Evolutionary conservation across 1,140 invertebrate species (phyloP).

Genomic region (Bombus soroeensis): DNA sequence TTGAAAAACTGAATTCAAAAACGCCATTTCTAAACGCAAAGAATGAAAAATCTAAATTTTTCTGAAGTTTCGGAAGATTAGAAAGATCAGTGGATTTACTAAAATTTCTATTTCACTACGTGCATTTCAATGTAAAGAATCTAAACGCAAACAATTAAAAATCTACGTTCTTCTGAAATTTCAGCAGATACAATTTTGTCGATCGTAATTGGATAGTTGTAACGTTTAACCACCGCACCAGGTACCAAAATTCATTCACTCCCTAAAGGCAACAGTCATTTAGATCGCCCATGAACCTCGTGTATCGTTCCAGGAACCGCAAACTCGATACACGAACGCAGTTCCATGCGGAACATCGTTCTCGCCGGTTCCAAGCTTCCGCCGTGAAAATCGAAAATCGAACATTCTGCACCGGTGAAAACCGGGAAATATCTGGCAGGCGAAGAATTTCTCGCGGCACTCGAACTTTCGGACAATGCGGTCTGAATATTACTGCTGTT

Average conservation of each 20-base stretch:
- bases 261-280: not conserved
- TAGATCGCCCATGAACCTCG: not conserved
- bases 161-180: no score
- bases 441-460: not conserved
- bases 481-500: constrained; percentile 19
- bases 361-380: not conserved
- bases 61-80: no score
- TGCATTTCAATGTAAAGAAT: no score
- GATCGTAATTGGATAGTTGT: no score
- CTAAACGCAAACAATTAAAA: no score
- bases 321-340: not conserved
- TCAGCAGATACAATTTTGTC: no score
- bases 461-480: constrained; percentile 16
- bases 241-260: not conserved
- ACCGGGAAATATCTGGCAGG: not conserved
- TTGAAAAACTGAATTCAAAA: no score
- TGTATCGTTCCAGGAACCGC: not conserved
- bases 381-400: constrained; percentile 6
- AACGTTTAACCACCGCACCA: no score
- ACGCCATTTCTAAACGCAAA: no score
- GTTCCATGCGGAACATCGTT: not conserved
- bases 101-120: no score
- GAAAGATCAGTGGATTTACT: no score
- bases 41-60: no score
- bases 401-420: not conserved